Conservation (phyloP, 1,140 invertebrate genomes). For the Dendroctonus valens region DNA sequence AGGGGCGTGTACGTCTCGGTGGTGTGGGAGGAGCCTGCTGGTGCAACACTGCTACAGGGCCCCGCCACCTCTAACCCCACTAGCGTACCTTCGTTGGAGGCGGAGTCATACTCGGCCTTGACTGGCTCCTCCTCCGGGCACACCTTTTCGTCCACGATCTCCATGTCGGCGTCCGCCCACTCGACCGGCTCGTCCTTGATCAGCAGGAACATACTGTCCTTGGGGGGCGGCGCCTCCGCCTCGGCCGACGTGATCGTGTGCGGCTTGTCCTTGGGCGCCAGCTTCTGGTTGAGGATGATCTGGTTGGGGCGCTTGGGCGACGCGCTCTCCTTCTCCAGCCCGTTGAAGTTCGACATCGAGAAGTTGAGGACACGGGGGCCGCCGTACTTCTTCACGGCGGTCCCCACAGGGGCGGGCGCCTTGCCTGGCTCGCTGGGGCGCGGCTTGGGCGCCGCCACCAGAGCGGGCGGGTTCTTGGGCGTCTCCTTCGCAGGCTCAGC, state of each 20-base stretch:
- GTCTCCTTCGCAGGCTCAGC: not conserved
- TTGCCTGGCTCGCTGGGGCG: conserved; percentile 13
- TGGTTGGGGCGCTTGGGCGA: conserved; percentile 19
- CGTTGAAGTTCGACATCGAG: conserved; percentile 29
- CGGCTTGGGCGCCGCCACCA: conserved; percentile 13
- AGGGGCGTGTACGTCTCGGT: conserved; percentile 65
- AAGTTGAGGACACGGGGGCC: conserved; percentile 37
- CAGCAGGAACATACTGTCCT: no score
- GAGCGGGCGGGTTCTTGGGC: conserved; percentile 25
- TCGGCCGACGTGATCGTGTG: conserved; percentile 32
- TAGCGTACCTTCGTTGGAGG: conserved; percentile 30
- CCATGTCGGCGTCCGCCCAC: conserved; percentile 61
- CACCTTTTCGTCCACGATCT: conserved; percentile 63
- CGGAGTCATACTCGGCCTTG: conserved; percentile 48
- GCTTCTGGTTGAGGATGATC: conserved; percentile 29
- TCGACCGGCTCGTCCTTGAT: conserved; percentile 57
- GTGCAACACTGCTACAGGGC: not conserved
- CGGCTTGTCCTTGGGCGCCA: conserved; percentile 31
- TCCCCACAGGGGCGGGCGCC: not conserved
- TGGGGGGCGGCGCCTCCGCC: conserved; percentile 6
- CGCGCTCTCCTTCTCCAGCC: conserved; percentile 23
- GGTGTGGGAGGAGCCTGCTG: not conserved
- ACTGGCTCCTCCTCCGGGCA: conserved; percentile 57
- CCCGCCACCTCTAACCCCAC: not conserved
- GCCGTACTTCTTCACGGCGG: conserved; percentile 19